Evolutionary conservation across 2,888 invertebrate genomes (phyloP), one percentile per base, ranked within the genome.

Genomic region (Zygothrica quintamaculata): DNA sequence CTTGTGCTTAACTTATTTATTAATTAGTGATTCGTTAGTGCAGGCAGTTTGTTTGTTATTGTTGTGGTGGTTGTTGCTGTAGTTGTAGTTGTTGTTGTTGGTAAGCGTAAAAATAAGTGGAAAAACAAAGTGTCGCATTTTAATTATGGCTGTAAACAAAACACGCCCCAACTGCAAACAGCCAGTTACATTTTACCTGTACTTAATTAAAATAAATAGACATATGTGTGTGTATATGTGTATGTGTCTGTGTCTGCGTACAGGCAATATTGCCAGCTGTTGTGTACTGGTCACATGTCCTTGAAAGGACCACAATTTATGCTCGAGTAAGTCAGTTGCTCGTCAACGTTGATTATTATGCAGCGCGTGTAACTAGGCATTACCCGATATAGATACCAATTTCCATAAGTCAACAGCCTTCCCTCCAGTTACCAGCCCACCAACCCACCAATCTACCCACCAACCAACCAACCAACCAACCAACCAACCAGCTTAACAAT

Each of bases 171-270:
- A 59, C 33, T 62, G 73, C 65, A 80, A 80, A 77, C 68, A 71
- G 60, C 57, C 57, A 51, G 51, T 53, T 42, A 44, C 53, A 53
- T 66, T n/a, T 74, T 78, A 84, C 81, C 77, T 78, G 74, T 15
- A 62, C 76, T 80, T 82, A 80, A 84, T 84, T 84, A 84, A 82
- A 80, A 81, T 72, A 81, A 84, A 80, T 84, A 81, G 75, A 82
- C 77, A 78, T 74, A 74, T 74, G 55, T 65, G 53, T 31, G n/a
- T n/a, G n/a, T n/a, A n/a, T n/a, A n/a, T n/a, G n/a, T n/a, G n/a
- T n/a, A n/a, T n/a, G n/a, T n/a, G n/a, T n/a, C n/a, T n/a, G n/a
- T n/a, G n/a, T n/a, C n/a, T n/a, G n/a, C n/a, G n/a, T n/a, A n/a
- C n/a, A n/a, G n/a, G n/a, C n/a, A n/a, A n/a, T n/a, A 29, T 43